Conservation (phyloP, 2,888 invertebrate genomes). For the Drosophila neoperkinsi region DNA sequence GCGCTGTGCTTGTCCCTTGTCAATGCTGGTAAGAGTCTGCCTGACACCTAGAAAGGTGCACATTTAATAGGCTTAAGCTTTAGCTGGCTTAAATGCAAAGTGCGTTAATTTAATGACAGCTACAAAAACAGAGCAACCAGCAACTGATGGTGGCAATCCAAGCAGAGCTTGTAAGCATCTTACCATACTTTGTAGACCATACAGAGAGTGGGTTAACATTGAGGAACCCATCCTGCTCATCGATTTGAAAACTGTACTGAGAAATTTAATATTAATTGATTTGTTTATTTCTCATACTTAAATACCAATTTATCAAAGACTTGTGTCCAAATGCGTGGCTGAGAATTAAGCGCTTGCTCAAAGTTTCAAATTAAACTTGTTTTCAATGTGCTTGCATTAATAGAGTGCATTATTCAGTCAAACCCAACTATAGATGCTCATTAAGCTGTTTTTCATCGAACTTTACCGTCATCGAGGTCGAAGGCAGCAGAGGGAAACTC, state of each 20-base stretch:
- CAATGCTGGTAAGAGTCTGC: background rate
- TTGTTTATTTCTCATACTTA: background rate
- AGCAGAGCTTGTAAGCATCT: slow-evolving; percentile 5
- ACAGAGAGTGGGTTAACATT: slow-evolving; percentile 2
- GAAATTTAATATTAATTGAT: background rate
- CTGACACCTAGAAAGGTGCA: slow-evolving; percentile 27
- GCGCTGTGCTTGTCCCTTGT: background rate
- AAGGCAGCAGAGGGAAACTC: slow-evolving; percentile 21
- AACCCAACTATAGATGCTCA: slow-evolving; percentile 12
- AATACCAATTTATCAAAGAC: background rate
- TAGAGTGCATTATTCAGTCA: background rate
- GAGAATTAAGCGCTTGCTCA: background rate
- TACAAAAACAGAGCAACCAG: slow-evolving; percentile 22
- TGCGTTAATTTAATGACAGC: slow-evolving; percentile 66
- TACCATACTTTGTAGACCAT: background rate
- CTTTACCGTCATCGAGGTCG: slow-evolving; percentile 2
- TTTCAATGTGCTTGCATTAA: background rate
- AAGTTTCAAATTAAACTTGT: background rate
- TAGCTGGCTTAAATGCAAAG: slow-evolving; percentile 69
- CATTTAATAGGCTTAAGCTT: slow-evolving; percentile 67
- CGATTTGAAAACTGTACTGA: background rate
- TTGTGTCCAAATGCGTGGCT: background rate
- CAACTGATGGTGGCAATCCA: background rate
- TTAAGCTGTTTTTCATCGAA: slow-evolving; percentile 9
- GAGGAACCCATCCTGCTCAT: background rate